phyloP scores from a whole-genome alignment of 2,888 invertebrate species.

The Euspilapteryx auroguttella region DNA sequence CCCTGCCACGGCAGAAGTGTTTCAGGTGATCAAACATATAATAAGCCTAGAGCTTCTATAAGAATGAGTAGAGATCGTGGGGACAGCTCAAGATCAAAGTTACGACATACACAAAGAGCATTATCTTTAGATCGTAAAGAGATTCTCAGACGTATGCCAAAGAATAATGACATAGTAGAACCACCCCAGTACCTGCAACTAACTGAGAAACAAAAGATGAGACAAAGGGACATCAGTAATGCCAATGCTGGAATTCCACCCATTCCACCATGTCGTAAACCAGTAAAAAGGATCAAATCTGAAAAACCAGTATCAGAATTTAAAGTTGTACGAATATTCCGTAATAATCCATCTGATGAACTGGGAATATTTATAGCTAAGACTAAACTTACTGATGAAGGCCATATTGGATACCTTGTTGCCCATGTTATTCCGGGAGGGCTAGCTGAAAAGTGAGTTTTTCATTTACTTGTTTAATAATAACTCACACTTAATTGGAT shows the following conservation, averaged over 20 bases:
- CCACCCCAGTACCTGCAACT: conserved; percentile 38
- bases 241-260: conserved; percentile 49
- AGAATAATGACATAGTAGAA: conserved; percentile 34
- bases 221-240: conserved; percentile 37
- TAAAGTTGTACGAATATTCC: conserved; percentile 58
- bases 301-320: conserved; percentile 33
- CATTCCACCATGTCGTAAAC: conserved; percentile 46
- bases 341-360: conserved; percentile 62
- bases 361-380: conserved; percentile 74
- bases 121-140: conserved; percentile 59
- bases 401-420: conserved; percentile 67
- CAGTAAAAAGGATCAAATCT: conserved; percentile 22
- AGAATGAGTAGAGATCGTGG: conserved; percentile 40
- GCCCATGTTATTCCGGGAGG: conserved; percentile 73
- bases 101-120: conserved; percentile 49
- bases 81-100: conserved; percentile 28
- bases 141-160: conserved; percentile 50
- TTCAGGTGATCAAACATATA: conserved; percentile 47
- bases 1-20: conserved; percentile 49
- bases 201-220: conserved; percentile 52
- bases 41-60: conserved; percentile 32
- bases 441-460: conserved; percentile 66
- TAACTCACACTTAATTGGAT: neutral
- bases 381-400: conserved; percentile 62
- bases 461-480: conserved; percentile 1